Evolutionary conservation across 2,113 vertebrate species (phyloP).

Genomic region (Ptychochromis oligacanthus): DNA sequence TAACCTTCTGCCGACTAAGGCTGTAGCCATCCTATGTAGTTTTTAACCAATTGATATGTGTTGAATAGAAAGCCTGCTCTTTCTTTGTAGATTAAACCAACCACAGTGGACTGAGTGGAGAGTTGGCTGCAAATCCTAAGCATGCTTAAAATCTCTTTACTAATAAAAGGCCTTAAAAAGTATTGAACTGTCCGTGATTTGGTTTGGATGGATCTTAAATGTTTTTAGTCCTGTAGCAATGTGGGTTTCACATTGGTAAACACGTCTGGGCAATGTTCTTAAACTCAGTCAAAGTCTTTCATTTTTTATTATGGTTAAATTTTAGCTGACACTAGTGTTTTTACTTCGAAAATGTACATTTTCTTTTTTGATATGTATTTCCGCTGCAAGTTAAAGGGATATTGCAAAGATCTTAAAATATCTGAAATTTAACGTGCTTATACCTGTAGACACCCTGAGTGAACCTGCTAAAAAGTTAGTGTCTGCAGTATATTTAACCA

Average conservation of each 20-base stretch:
- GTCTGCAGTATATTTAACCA: not conserved
- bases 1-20: not conserved
- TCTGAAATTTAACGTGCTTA: not conserved
- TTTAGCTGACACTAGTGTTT: not conserved
- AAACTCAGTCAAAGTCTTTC: not conserved
- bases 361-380: too few species aligned
- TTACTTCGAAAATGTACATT: accelerated
- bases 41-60: too few species aligned
- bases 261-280: not conserved
- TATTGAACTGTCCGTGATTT: not conserved
- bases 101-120: too few species aligned
- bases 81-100: too few species aligned
- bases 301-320: not conserved
- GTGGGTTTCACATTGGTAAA: not conserved
- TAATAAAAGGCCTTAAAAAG: accelerated
- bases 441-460: not conserved
- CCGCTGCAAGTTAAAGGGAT: too few species aligned
- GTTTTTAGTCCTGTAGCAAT: not conserved
- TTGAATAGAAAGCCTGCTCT: too few species aligned
- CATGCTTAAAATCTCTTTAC: accelerated
- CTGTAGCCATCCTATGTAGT: not conserved
- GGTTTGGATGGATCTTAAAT: not conserved
- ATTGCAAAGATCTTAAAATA: not conserved
- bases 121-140: not conserved
- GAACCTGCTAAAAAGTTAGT: not conserved